Conservation (phyloP, 2,113 vertebrate species). For the Triplophysa siluroides region DNA sequence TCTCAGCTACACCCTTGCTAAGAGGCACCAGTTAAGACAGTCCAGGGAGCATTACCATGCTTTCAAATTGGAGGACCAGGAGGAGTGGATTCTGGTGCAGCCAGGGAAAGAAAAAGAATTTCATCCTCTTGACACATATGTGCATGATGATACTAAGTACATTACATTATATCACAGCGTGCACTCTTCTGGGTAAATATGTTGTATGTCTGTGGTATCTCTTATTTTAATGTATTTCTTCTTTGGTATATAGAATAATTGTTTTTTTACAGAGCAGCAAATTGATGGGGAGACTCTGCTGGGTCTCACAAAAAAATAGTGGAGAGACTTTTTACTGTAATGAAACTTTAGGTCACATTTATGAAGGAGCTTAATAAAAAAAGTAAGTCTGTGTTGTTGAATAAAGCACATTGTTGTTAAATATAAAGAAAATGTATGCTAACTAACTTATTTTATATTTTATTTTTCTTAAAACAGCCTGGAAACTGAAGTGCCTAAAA, state of each 20-base stretch:
- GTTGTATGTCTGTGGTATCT: neutral
- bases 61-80: conserved; percentile 4
- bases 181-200: neutral
- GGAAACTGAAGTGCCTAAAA: too few relatives aligned
- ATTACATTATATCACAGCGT: neutral
- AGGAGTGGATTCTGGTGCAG: neutral
- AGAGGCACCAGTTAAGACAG: too few relatives aligned
- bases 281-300: conserved; percentile 31
- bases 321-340: neutral
- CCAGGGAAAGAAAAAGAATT: conserved; percentile 22
- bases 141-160: neutral
- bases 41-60: conserved; percentile 14
- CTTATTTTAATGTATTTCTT: neutral
- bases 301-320: conserved; percentile 25
- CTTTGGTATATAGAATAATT: neutral
- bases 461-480: too few relatives aligned
- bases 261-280: conserved; percentile 16
- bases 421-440: too few relatives aligned
- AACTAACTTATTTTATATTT: too few relatives aligned
- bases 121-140: conserved; percentile 21
- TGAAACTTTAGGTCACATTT: conserved; percentile 14
- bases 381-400: neutral
- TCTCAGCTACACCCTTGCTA: too few relatives aligned
- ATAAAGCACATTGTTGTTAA: too few relatives aligned
- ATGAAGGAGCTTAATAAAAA: neutral